These are phyloP conservation scores for Novumbra hubbsi DNA, from an alignment of 2,797 vertebrate species.

Conservation along the genomic window DNA sequence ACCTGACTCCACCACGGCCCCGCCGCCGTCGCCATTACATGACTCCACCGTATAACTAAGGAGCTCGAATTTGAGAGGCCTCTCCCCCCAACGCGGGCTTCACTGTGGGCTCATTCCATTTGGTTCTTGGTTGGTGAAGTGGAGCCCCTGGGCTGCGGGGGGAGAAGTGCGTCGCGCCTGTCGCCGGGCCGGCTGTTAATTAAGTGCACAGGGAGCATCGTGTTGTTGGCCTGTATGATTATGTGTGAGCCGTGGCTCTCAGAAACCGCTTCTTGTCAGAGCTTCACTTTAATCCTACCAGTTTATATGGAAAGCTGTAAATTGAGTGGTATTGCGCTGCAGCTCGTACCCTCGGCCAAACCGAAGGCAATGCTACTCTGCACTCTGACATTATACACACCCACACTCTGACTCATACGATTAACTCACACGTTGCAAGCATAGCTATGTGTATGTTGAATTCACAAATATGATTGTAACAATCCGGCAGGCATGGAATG, in stretches of 20 bases:
- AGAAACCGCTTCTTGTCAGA: background rate
- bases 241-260: background rate
- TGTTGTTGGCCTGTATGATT: slow-evolving; percentile 21
- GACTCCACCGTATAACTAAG: background rate
- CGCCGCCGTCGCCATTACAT: background rate
- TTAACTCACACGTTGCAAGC: background rate
- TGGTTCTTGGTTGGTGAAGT: slow-evolving; percentile 40
- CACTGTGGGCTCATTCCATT: slow-evolving; percentile 35
- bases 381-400: background rate
- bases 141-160: slow-evolving; percentile 34
- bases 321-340: background rate
- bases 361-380: background rate
- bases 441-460: background rate
- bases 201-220: slow-evolving; percentile 38
- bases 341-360: background rate
- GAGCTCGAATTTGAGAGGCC: background rate
- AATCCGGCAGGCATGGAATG: background rate
- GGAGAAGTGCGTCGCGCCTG: slow-evolving; percentile 16
- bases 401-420: slow-evolving; percentile 1
- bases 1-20: slow-evolving; percentile 37
- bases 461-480: background rate
- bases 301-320: background rate
- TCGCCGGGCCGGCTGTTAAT: slow-evolving; percentile 60
- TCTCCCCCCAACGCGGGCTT: slow-evolving; percentile 13
- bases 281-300: background rate